Evolutionary conservation across 1,140 invertebrate genomes (phyloP).

Genomic region (Macrobrachium rosenbergii): DNA sequence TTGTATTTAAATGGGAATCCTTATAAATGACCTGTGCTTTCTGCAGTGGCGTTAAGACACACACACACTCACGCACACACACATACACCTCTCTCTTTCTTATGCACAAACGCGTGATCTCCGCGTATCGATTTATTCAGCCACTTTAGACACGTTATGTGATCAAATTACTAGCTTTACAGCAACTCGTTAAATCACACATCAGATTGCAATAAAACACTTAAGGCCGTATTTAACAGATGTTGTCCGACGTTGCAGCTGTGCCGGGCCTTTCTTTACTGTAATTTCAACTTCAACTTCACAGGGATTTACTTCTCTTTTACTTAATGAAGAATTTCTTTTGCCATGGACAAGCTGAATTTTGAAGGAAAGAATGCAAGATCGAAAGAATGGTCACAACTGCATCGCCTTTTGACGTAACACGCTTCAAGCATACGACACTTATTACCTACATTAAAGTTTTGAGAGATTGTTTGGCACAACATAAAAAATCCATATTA

Average conservation of each 20-base stretch:
- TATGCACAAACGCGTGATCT: no score
- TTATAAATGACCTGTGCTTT: no score
- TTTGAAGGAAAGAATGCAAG: background rate
- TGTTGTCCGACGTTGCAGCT: no score
- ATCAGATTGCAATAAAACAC: slow-evolving; percentile 14
- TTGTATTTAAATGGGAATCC: no score
- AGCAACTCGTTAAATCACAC: slow-evolving; percentile 10
- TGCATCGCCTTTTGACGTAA: background rate
- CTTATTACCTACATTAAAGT: slow-evolving; percentile 34
- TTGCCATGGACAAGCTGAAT: background rate
- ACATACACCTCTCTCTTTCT: no score
- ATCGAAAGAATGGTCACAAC: no score
- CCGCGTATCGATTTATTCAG: background rate
- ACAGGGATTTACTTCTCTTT: no score
- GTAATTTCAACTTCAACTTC: no score
- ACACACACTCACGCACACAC: no score
- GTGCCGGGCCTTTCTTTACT: no score
- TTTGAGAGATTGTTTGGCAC: slow-evolving; percentile 55
- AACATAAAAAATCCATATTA: slow-evolving; percentile 54
- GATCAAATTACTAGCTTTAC: background rate
- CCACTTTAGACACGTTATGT: background rate
- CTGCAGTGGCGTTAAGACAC: no score
- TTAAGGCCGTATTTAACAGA: background rate
- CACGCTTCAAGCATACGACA: background rate
- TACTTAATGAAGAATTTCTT: background rate